phyloP scores from a whole-genome alignment of 1,140 invertebrate genomes.

The Penaeus chinensis region DNA sequence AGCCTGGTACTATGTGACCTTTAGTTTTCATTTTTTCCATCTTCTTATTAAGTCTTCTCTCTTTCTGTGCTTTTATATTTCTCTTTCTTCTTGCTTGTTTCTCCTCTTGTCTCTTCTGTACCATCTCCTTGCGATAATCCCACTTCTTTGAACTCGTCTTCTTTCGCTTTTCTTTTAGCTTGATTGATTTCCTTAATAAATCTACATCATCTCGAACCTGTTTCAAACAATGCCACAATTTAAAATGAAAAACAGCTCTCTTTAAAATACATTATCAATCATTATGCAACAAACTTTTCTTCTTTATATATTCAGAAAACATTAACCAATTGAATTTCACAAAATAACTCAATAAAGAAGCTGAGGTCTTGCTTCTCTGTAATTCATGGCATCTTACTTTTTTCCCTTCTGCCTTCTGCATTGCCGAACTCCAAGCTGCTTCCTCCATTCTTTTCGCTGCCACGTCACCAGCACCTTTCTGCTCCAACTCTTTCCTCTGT shows the following conservation, averaged over 20 bases:
- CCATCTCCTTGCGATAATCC: constrained; percentile 27
- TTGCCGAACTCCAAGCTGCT: constrained; percentile 34
- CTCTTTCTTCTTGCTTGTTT: constrained; percentile 24
- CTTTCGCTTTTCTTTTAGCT: constrained; percentile 37
- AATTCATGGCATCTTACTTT: constrained; percentile 15
- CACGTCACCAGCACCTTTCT: constrained; percentile 17
- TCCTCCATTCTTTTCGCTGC: constrained; percentile 14
- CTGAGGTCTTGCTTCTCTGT: no score
- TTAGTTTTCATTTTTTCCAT: constrained; percentile 48
- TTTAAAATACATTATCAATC: no score
- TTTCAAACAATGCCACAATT: neutral
- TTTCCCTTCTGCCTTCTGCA: constrained; percentile 47
- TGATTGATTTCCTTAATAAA: constrained; percentile 38
- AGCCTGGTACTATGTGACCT: constrained; percentile 52
- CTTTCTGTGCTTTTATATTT: constrained; percentile 34
- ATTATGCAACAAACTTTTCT: no score
- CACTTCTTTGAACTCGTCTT: constrained; percentile 45
- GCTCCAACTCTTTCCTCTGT: constrained; percentile 41
- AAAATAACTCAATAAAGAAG: no score
- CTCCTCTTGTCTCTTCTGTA: constrained; percentile 31
- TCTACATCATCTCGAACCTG: constrained; percentile 41
- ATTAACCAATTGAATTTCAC: no score
- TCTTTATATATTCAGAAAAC: no score
- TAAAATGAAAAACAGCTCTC: no score
- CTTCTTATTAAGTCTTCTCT: constrained; percentile 32